Conservation (phyloP, 2,113 vertebrate species). For the Chlorodrepanis virens region DNA sequence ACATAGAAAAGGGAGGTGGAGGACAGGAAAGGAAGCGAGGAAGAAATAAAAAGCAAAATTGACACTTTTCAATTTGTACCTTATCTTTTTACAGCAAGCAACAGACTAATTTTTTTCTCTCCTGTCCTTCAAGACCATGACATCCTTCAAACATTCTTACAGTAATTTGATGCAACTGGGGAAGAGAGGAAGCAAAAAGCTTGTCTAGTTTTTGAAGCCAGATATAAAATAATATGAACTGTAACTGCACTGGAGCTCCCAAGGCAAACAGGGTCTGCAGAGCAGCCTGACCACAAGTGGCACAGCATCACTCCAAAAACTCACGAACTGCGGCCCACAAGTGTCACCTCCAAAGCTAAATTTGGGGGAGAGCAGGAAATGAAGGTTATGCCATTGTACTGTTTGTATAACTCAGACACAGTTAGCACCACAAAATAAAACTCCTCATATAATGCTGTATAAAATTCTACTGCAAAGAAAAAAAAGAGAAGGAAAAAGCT, state of each 20-base stretch:
- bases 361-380: background rate
- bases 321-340: background rate
- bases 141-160: background rate
- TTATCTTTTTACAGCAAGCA: background rate
- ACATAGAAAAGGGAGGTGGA: fast-evolving
- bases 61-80: background rate
- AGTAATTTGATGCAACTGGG: background rate
- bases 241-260: background rate
- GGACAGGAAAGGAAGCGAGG: background rate
- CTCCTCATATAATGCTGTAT: background rate
- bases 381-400: background rate
- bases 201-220: background rate
- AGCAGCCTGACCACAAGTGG: background rate
- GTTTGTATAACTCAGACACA: background rate
- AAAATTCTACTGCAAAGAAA: background rate
- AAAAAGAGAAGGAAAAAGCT: background rate
- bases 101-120: background rate
- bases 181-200: background rate
- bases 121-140: background rate
- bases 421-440: background rate
- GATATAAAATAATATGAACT: background rate
- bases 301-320: background rate
- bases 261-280: background rate
- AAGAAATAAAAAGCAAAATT: background rate
- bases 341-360: background rate